Base-by-base conservation (phyloP, 2,888 invertebrate genomes). In the Timema podura region DNA sequence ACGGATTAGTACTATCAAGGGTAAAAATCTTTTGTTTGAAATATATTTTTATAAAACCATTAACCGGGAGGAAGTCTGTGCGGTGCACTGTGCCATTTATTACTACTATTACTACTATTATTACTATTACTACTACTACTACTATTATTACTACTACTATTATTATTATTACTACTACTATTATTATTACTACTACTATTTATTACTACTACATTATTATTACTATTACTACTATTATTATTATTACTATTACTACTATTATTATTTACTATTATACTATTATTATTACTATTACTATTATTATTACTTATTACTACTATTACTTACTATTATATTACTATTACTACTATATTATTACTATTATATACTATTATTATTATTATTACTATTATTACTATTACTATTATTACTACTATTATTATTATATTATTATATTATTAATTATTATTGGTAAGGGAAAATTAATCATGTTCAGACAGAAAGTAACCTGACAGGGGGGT, bases 81-180 rank as follows among this genome's bases (percentile, higher is more conserved):
- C 30, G 1, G 30, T 30, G 30, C 30, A 1, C 30, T 30, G 30
- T 30, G 30, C 30, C 30, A 30, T 30, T 30, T 30, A 30, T 30
- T 30, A 30, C 3, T 13, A 51, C 9, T 11, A 49, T 49, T 49
- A 49, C 49, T 49, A 49, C 49, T 49, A 49, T 11, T 49, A 49
- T 11, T 49, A 49, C 49, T 49, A 49, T 11, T 49, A 49, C 49
- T 49, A 49, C 49, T 49, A 49, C 49, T 49, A 49, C 49, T 49
- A 49, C 49, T 49, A 49, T 11, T 49, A 49, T 11, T 49, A 49
- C 49, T 49, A 49, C 49, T 49, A 49, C 49, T 49, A 49, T 11
- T 49, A 49, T 11, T 49, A 49, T 11, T 49, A 11, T 11, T 49
- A 49, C 49, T 49, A 49, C 49, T 49, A 49, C 49, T 49, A 49